Evolutionary conservation across 2,113 vertebrate species (phyloP).

Genomic region (Labrus mixtus): DNA sequence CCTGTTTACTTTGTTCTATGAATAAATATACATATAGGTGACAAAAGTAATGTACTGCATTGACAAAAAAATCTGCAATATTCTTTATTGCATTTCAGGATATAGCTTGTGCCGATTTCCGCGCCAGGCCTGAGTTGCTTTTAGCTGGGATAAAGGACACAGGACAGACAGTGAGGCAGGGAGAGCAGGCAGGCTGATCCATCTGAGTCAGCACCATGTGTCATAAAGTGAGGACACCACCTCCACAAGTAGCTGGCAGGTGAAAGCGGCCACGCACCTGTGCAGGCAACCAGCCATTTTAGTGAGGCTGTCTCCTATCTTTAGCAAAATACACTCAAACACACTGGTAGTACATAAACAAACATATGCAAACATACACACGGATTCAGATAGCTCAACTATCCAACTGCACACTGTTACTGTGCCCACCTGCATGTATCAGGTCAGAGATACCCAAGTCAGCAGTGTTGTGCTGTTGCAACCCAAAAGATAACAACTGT

Average conservation of each 20-base stretch:
- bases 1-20: slow-evolving; percentile 9
- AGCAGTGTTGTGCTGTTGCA: slow-evolving; percentile 24
- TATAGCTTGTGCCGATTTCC: slow-evolving; percentile 19
- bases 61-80: slow-evolving; percentile 1
- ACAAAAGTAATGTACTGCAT: neutral
- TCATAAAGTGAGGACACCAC: slow-evolving; percentile 61
- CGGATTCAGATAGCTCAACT: slow-evolving; percentile 10
- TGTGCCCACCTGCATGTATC: slow-evolving; percentile 37
- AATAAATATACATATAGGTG: slow-evolving; percentile 8
- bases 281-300: slow-evolving; percentile 54
- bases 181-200: slow-evolving; percentile 42
- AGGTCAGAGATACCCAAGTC: slow-evolving; percentile 52
- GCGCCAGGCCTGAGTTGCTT: slow-evolving; percentile 32
- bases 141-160: slow-evolving; percentile 31
- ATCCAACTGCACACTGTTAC: neutral
- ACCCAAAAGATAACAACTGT: slow-evolving; percentile 17
- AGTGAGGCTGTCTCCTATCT: slow-evolving; percentile 52
- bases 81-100: slow-evolving; percentile 16
- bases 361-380: slow-evolving; percentile 33
- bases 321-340: slow-evolving; percentile 47
- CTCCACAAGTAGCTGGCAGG: slow-evolving; percentile 68
- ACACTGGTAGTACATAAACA: slow-evolving; percentile 25
- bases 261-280: slow-evolving; percentile 65
- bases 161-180: slow-evolving; percentile 32
- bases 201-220: slow-evolving; percentile 72